phyloP scores from a whole-genome alignment of 2,797 vertebrate species.

The Myotis findleyi region DNA sequence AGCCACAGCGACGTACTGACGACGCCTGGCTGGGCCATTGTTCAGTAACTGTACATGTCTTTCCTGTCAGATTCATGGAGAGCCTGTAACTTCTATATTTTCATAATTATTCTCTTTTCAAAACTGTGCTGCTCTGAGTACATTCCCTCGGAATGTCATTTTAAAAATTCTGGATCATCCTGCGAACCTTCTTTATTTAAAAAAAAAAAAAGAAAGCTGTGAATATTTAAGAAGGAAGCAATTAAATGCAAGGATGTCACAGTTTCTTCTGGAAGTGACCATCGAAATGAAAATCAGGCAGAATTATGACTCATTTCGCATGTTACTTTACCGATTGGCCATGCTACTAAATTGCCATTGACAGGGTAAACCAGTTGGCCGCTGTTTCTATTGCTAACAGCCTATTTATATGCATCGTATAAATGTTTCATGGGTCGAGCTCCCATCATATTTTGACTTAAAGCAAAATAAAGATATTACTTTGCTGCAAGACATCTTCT shows the following conservation, averaged over 20 bases:
- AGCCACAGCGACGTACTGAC: background rate
- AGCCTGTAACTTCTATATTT: background rate
- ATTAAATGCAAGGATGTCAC: slow-evolving; percentile 52
- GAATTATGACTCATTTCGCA: slow-evolving; percentile 26
- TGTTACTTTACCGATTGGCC: slow-evolving; percentile 46
- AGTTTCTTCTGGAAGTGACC: slow-evolving; percentile 28
- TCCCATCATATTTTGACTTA: slow-evolving; percentile 53
- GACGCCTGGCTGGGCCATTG: background rate
- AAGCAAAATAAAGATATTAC: slow-evolving; percentile 32
- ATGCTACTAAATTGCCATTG: slow-evolving; percentile 58
- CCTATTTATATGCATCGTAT: slow-evolving; percentile 52
- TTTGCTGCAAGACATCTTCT: slow-evolving; percentile 43
- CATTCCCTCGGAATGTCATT: background rate
- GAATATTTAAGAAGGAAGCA: background rate
- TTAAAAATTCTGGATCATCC: background rate
- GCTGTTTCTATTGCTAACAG: slow-evolving; percentile 38
- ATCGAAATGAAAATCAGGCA: slow-evolving; percentile 35
- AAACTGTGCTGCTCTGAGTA: background rate
- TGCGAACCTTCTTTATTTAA: background rate
- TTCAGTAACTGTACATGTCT: background rate
- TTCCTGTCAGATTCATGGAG: background rate
- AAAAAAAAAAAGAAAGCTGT: slow-evolving; percentile 20
- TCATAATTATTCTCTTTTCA: slow-evolving; percentile 38
- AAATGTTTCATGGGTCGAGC: slow-evolving; percentile 68
- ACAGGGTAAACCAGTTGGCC: slow-evolving; percentile 51